Conservation (phyloP, 2,797 vertebrate genomes). For the Scolopax rusticola region DNA sequence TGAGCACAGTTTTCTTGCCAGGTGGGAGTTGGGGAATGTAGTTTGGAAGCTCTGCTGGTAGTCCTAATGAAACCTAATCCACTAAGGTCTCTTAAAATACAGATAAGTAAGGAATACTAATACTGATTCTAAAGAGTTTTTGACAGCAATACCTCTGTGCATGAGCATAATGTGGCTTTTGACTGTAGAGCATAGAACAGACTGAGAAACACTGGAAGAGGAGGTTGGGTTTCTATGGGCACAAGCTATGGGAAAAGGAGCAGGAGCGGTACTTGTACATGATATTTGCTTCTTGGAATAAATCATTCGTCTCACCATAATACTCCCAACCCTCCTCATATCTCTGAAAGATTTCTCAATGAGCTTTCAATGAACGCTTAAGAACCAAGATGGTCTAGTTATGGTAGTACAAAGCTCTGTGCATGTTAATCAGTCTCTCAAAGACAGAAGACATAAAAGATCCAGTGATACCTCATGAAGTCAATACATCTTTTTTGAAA, state of each 20-base stretch:
- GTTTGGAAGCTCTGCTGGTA: background rate
- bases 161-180: background rate
- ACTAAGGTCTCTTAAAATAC: background rate
- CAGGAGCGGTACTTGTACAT: background rate
- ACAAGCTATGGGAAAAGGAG: background rate
- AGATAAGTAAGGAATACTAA: background rate
- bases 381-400: background rate
- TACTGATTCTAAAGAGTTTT: background rate
- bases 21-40: background rate
- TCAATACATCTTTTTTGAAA: background rate
- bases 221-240: background rate
- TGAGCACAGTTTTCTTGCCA: background rate
- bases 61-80: background rate
- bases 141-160: background rate
- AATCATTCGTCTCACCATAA: background rate
- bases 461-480: background rate
- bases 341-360: slow-evolving; percentile 9
- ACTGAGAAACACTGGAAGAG: background rate
- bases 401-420: background rate
- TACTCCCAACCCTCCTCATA: background rate
- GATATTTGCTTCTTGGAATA: slow-evolving; percentile 1
- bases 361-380: background rate
- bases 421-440: background rate
- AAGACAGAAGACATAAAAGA: background rate
- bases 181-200: background rate